These are phyloP conservation scores for Conus ventricosus DNA, from an alignment of 1,140 invertebrate species.

Conservation along the genomic window DNA sequence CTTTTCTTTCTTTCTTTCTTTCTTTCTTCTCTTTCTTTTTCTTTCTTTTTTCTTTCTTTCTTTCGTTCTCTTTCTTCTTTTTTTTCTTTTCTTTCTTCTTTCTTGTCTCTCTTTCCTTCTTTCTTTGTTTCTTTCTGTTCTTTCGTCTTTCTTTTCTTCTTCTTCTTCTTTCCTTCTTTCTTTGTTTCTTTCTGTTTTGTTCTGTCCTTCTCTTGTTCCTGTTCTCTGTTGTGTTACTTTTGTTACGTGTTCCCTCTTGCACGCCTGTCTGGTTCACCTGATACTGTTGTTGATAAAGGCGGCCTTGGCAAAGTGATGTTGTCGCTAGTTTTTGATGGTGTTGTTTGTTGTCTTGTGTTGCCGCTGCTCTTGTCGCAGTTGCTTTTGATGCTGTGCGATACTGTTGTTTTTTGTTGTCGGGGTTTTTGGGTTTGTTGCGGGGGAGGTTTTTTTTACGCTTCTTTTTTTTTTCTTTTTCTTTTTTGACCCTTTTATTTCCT, in stretches of 20 bases:
- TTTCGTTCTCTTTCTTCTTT: no score
- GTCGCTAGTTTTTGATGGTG: neutral
- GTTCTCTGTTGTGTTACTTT: no score
- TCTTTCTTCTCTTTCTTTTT: no score
- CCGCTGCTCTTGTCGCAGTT: no score
- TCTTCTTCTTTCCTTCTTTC: conserved; percentile 16
- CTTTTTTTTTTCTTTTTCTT: neutral
- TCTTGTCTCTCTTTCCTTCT: neutral
- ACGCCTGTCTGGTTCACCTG: neutral
- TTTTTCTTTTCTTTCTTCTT: neutral
- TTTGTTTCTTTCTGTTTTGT: conserved; percentile 21
- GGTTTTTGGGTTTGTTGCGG: neutral
- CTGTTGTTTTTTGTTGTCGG: neutral
- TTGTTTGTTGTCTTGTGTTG: no score
- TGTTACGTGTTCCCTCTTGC: neutral
- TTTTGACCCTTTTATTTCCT: neutral
- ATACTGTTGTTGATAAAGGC: no score
- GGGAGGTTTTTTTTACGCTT: no score
- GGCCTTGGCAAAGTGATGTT: neutral
- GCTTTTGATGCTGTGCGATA: neutral
- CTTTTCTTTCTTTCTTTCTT: no score
- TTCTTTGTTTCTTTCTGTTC: neutral
- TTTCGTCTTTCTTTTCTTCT: neutral
- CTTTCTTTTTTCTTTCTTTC: no score
- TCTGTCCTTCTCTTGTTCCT: conserved; percentile 10